phyloP scores from a whole-genome alignment of 1,140 invertebrate genomes.

The Caerostris extrusa region DNA sequence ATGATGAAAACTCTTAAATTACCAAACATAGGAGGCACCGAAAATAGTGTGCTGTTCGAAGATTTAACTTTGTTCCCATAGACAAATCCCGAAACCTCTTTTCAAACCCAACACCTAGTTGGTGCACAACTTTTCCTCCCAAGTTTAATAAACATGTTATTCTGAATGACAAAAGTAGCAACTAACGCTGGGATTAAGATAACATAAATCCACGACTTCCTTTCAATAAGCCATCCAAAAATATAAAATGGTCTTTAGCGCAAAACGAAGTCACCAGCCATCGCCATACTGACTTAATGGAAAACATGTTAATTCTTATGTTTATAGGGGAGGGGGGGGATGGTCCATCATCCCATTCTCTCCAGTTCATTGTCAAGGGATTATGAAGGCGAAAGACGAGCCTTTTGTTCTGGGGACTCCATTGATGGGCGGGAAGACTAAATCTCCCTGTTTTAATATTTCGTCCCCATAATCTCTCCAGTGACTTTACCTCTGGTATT shows the following conservation, averaged over 20 bases:
- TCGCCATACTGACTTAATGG: conserved; percentile 41
- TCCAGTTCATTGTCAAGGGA: conserved; percentile 28
- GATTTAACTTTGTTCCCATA: not conserved
- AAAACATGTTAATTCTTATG: conserved; percentile 60
- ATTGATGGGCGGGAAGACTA: conserved; percentile 26
- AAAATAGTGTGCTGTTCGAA: not conserved
- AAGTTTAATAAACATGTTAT: not conserved
- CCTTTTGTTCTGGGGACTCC: conserved; percentile 38
- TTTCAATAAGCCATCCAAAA: not conserved
- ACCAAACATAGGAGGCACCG: too few relatives aligned
- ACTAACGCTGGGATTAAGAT: conserved; percentile 5
- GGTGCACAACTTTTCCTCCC: not conserved
- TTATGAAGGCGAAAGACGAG: conserved; percentile 41
- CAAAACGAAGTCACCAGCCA: not conserved
- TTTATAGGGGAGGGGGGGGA: conserved; percentile 8
- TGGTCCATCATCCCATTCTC: conserved; percentile 14
- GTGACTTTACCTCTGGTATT: not conserved
- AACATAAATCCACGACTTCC: not conserved
- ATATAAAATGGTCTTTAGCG: conserved; percentile 16
- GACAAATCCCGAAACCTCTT: not conserved
- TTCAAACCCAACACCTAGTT: not conserved
- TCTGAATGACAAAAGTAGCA: not conserved
- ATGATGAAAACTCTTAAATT: too few relatives aligned
- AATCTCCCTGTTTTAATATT: conserved; percentile 50
- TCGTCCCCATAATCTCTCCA: not conserved